A percentile compares a stretch with the other conserved stretches of the same genome.
Conservation (phyloP, 2,888 invertebrate species). For the Cantharis nigra region DNA sequence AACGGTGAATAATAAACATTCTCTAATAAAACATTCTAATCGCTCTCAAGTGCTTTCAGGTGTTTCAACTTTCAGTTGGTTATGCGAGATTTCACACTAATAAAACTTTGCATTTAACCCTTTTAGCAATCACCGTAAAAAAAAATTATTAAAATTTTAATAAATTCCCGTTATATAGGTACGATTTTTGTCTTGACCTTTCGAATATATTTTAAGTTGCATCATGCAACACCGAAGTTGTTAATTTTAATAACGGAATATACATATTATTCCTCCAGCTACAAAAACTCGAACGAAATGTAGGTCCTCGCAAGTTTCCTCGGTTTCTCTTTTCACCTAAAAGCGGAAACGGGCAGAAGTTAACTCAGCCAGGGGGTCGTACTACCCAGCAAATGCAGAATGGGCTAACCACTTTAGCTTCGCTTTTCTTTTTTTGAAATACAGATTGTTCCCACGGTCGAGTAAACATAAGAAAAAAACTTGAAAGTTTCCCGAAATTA, state of each 20-base stretch:
- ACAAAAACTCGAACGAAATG: not conserved
- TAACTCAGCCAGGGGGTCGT: too few relatives aligned
- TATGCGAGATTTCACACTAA: not conserved
- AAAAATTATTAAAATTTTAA: not conserved
- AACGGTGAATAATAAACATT: conserved; percentile 40
- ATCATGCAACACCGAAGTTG: not conserved
- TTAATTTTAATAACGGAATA: not conserved
- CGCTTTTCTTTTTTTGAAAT: too few relatives aligned
- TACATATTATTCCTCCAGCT: not conserved
- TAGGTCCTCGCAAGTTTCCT: not conserved
- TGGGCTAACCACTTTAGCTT: too few relatives aligned
- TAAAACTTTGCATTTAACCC: not conserved
- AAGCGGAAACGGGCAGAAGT: too few relatives aligned
- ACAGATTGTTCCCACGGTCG: too few relatives aligned
- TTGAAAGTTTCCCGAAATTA: too few relatives aligned
- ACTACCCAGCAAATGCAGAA: too few relatives aligned
- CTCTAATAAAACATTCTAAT: conserved; percentile 50
- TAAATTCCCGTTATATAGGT: not conserved
- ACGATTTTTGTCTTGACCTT: not conserved
- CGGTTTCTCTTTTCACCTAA: not conserved
- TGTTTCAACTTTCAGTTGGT: conserved; percentile 34
- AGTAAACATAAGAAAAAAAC: too few relatives aligned
- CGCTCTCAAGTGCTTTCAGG: conserved; percentile 54
- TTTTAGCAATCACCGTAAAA: not conserved
- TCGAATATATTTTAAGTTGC: not conserved